Conservation (phyloP, 2,113 vertebrate genomes). For the Tyrannus savana region DNA sequence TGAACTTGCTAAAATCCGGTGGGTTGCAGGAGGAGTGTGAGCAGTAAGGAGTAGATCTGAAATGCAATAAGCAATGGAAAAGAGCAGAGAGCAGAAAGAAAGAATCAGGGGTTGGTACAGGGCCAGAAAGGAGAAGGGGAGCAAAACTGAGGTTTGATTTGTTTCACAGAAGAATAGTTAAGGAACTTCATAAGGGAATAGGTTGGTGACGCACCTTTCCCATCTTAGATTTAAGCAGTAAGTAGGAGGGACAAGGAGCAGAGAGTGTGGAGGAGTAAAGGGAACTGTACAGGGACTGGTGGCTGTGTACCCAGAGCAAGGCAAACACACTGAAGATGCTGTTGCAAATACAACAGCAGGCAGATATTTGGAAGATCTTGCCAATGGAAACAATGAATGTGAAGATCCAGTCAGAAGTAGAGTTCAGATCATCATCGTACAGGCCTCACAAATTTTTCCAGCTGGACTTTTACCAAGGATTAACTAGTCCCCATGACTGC, state of each 20-base stretch:
- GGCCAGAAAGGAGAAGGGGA: background rate
- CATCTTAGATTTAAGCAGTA: background rate
- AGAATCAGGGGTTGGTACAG: background rate
- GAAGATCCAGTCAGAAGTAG: background rate
- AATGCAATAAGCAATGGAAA: background rate
- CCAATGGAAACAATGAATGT: background rate
- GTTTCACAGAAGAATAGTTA: background rate
- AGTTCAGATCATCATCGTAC: background rate
- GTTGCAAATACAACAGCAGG: background rate
- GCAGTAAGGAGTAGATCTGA: background rate
- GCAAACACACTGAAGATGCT: background rate
- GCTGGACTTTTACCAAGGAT: background rate
- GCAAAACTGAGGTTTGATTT: background rate
- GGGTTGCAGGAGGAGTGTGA: background rate
- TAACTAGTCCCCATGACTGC: background rate
- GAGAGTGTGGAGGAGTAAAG: background rate
- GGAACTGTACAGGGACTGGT: background rate
- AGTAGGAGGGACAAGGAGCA: background rate
- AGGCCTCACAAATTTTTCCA: background rate
- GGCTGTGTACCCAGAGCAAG: background rate
- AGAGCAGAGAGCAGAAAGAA: background rate
- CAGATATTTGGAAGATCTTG: background rate
- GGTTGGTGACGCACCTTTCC: background rate
- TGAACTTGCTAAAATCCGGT: background rate
- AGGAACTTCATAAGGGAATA: background rate